Evolutionary conservation across 2,797 vertebrate species (phyloP).

Genomic region (Neopelma chrysocephalum): DNA sequence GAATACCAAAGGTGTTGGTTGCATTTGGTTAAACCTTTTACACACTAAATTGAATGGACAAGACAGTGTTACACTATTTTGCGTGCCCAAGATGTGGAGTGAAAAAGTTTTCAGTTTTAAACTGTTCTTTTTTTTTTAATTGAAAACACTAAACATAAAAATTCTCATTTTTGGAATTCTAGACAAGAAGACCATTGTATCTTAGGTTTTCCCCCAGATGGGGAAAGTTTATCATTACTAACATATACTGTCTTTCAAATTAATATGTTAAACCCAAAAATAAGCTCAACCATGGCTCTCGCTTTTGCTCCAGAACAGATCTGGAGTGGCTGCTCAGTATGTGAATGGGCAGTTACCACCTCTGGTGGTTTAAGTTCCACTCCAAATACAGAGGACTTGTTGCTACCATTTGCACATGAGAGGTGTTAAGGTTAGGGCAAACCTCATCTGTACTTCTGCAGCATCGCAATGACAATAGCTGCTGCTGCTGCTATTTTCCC

Average conservation of each 20-base stretch:
- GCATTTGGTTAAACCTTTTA: neutral
- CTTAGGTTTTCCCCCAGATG: neutral
- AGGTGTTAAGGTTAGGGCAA: neutral
- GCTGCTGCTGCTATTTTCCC: neutral
- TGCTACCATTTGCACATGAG: neutral
- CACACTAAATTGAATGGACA: neutral
- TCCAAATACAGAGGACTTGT: neutral
- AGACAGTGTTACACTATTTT: neutral
- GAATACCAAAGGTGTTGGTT: neutral
- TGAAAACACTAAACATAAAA: neutral
- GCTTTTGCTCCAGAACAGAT: neutral
- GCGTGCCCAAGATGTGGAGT: neutral
- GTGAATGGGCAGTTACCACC: neutral
- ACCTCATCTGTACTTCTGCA: neutral
- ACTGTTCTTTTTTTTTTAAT: fast-evolving
- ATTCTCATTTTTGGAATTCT: neutral
- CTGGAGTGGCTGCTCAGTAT: neutral
- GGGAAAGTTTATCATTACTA: neutral
- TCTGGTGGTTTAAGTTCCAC: neutral
- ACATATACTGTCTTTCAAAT: neutral
- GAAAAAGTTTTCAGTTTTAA: neutral
- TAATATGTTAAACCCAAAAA: neutral
- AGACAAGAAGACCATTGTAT: neutral
- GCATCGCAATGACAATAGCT: neutral
- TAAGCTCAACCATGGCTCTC: neutral